Base-by-base conservation (phyloP, 2,888 invertebrate species). In the Atethmia centrago region DNA sequence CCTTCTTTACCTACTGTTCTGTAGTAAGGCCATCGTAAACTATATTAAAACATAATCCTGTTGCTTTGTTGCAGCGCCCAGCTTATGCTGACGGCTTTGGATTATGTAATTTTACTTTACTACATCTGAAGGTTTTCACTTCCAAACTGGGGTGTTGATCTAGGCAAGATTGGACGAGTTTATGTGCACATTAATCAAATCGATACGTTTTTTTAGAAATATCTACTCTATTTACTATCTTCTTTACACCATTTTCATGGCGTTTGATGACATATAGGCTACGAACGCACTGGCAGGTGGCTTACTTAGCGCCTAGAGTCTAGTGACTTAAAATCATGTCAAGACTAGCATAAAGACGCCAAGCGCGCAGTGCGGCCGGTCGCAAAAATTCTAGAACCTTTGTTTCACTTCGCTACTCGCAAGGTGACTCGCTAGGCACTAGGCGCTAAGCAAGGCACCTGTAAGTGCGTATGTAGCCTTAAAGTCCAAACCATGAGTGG, bases 41-140 rank as follows among this genome's bases (percentile, higher is more conserved):
- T 72, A 56, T 77, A 82, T 86, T 70, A 79, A 83, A 83, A 82
- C 67, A 65, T 72, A 73, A 78, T 76, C 55, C 64, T 45, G 62
- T 67, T 74, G 31, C 77, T 68, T 59, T 76, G 71, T 79, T 82
- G 81, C 84, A 49, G 45, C 21, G 21, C 40, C 49, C 42, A 66
- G 72, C 79, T 83, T 70, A 73, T 31, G 45, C 53, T 45, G 63
- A 71, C 47, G 40, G 49, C 49, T 80, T 56, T 51, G 56, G 75
- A 78, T 72, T 72, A 64, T 72, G 67, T 66, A 62, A 77, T 67
- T 76, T 77, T 64, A 71, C 71, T 77, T 71, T 28, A 16, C 25
- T 47, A 63, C 61, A 77, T 28, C 53, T 71, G 21, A 61, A 16
- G 28, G 58, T 67, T 73, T 59, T 47, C 19, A 7, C 9, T 55